Conservation (phyloP, 1,140 invertebrate species). For the Drosophila pruinosa region DNA sequence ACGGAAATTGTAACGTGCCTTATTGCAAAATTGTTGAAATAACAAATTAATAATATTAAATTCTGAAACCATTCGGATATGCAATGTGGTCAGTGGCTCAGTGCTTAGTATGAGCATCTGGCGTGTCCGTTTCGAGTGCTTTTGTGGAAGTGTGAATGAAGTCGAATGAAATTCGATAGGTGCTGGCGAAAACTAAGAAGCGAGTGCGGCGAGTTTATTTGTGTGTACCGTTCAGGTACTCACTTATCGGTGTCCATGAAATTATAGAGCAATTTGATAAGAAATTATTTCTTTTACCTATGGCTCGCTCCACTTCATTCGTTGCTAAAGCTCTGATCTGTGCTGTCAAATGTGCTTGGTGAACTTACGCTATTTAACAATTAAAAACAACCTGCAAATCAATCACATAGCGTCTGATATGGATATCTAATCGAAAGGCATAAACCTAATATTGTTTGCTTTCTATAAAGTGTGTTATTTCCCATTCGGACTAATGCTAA, state of each 20-base stretch:
- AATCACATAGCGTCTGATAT: slow-evolving; percentile 62
- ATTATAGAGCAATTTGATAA: slow-evolving; percentile 45
- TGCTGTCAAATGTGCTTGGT: slow-evolving; percentile 16
- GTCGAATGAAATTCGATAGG: slow-evolving; percentile 8
- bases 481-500: background rate
- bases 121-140: slow-evolving; percentile 50
- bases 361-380: slow-evolving; percentile 42
- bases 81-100: background rate
- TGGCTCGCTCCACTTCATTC: background rate
- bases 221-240: background rate
- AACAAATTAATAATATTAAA: background rate
- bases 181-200: background rate
- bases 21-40: slow-evolving; percentile 27
- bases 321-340: slow-evolving; percentile 23
- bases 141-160: slow-evolving; percentile 43
- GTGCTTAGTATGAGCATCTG: slow-evolving; percentile 11
- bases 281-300: slow-evolving; percentile 18
- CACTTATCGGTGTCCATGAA: slow-evolving; percentile 44
- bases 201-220: background rate
- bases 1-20: slow-evolving; percentile 61
- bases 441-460: slow-evolving; percentile 41
- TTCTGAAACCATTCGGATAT: background rate
- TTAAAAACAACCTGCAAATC: slow-evolving; percentile 51
- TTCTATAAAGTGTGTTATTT: slow-evolving; percentile 2
- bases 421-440: slow-evolving; percentile 74